phyloP scores from a whole-genome alignment of 1,140 invertebrate genomes.

The Brachionus sp. region DNA sequence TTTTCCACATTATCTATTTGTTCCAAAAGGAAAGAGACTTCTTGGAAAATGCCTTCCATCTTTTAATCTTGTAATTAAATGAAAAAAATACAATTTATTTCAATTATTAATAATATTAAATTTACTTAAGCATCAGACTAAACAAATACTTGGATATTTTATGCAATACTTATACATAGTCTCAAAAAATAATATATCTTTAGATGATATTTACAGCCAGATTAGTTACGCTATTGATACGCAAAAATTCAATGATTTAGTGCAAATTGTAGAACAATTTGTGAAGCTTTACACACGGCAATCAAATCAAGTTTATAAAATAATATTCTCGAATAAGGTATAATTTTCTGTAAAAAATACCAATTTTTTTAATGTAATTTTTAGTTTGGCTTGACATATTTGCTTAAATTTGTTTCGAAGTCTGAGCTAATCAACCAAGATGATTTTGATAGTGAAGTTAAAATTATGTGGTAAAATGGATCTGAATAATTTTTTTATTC shows the following conservation, averaged over 20 bases:
- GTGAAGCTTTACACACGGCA: conserved; percentile 18
- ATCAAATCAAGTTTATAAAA: conserved; percentile 36
- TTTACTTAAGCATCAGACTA: conserved; percentile 18
- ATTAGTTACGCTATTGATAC: conserved; percentile 38
- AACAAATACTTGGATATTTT: conserved; percentile 41
- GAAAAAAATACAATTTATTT: not conserved
- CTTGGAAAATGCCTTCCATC: conserved; percentile 25
- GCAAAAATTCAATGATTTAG: conserved; percentile 38
- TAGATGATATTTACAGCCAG: conserved; percentile 36
- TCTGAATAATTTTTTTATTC: not conserved
- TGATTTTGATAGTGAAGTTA: conserved; percentile 16
- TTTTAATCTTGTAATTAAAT: not conserved
- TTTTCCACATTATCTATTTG: conserved; percentile 44
- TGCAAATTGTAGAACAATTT: conserved; percentile 31
- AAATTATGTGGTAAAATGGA: conserved; percentile 16
- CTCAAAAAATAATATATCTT: conserved; percentile 26
- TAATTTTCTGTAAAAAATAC: not conserved
- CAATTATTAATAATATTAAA: not conserved
- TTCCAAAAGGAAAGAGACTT: conserved; percentile 24
- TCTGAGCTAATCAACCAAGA: conserved; percentile 17
- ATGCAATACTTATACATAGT: conserved; percentile 43
- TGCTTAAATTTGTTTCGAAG: conserved; percentile 35
- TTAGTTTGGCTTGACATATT: conserved; percentile 31
- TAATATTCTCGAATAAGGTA: conserved; percentile 37
- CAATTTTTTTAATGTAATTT: not conserved